Conservation (phyloP, 1,140 invertebrate genomes). For the Atopsyche davidsoni region DNA sequence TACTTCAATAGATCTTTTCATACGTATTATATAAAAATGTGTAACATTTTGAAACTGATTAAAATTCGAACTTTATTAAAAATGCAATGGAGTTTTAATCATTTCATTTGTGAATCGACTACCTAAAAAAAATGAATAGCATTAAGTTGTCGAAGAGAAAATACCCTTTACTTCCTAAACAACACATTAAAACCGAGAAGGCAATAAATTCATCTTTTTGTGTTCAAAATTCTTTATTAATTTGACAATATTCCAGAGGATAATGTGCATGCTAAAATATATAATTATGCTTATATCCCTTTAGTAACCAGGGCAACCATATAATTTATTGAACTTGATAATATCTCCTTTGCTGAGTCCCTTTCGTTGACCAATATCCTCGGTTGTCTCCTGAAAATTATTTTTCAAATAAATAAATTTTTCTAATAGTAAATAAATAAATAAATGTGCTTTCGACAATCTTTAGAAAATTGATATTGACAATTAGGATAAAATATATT, state of each 20-base stretch:
- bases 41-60: background rate
- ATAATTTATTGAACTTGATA: conserved; percentile 18
- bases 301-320: conserved; percentile 15
- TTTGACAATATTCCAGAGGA: background rate
- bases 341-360: conserved; percentile 18
- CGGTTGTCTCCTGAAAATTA: conserved; percentile 17
- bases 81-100: too few relatives aligned
- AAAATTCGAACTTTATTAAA: background rate
- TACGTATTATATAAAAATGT: background rate
- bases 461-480: too few relatives aligned
- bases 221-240: background rate
- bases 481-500: too few relatives aligned
- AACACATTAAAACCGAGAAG: too few relatives aligned
- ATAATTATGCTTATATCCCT: background rate
- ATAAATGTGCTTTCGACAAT: background rate
- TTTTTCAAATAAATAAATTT: background rate
- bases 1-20: background rate
- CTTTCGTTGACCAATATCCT: conserved; percentile 18
- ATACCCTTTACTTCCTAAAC: too few relatives aligned
- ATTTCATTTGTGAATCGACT: too few relatives aligned
- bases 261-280: background rate
- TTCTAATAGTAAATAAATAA: background rate
- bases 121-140: too few relatives aligned
- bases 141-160: too few relatives aligned
- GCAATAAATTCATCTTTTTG: too few relatives aligned